phyloP scores from a whole-genome alignment of 2,113 vertebrate species.

The Vanacampus margaritifer region DNA sequence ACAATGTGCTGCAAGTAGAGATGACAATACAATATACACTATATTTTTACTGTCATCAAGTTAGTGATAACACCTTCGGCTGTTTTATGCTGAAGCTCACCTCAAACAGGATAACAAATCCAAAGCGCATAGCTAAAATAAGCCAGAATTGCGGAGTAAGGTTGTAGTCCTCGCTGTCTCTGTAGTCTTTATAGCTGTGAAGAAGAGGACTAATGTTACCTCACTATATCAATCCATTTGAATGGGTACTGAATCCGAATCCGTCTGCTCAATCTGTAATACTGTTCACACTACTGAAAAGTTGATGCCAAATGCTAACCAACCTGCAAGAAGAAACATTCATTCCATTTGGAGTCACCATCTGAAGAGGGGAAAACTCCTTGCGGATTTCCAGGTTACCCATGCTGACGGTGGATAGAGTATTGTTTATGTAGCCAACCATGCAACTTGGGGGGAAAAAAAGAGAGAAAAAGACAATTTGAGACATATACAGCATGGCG shows the following conservation, averaged over 20 bases:
- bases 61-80: not conserved
- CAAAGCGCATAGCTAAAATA: slow-evolving; percentile 84
- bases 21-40: not conserved
- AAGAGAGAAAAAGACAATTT: not conserved
- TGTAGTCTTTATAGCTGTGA: slow-evolving; percentile 88
- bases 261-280: too few species aligned
- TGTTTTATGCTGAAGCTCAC: slow-evolving; percentile 46
- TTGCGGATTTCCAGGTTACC: slow-evolving; percentile 28
- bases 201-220: not conserved
- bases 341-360: slow-evolving; percentile 22
- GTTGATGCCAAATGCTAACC: not conserved
- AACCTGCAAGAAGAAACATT: slow-evolving; percentile 83
- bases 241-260: not conserved
- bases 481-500: not conserved
- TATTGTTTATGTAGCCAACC: slow-evolving; percentile 84
- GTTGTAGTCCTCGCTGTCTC: slow-evolving; percentile 72
- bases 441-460: slow-evolving; percentile 81
- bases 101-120: slow-evolving; percentile 93
- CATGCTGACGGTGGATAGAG: slow-evolving; percentile 76
- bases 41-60: not conserved
- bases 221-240: not conserved
- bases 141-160: slow-evolving; percentile 84
- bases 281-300: too few species aligned
- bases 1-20: slow-evolving; percentile 80
- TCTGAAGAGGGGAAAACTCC: slow-evolving; percentile 63